phyloP scores from a whole-genome alignment of 2,888 invertebrate genomes.

The Campoletis raptor region DNA sequence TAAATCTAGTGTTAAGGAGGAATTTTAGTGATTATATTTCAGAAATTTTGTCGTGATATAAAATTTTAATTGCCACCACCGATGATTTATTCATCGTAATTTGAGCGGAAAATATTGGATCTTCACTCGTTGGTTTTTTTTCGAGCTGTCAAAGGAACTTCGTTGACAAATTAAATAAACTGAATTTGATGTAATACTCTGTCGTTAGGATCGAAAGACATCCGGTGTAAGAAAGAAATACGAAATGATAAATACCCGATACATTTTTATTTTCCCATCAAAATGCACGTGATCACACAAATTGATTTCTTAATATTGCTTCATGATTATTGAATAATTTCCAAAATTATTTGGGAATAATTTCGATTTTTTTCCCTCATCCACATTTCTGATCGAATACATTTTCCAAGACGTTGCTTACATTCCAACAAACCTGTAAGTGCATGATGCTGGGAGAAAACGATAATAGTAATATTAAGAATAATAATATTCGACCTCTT shows the following conservation, averaged over 20 bases:
- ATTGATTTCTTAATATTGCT: neutral
- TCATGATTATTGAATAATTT: no score
- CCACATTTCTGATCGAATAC: neutral
- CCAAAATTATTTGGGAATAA: no score
- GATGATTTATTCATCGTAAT: neutral
- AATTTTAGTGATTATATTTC: constrained; percentile 9
- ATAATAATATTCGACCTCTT: constrained; percentile 67
- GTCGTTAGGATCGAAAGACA: neutral
- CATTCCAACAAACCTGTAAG: neutral
- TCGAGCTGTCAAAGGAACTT: neutral
- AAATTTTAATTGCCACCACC: neutral
- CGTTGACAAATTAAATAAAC: neutral
- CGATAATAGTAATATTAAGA: constrained; percentile 28
- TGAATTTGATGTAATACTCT: neutral
- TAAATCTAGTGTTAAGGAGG: constrained; percentile 20
- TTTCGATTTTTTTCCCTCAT: neutral
- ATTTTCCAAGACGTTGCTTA: neutral
- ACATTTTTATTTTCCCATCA: neutral
- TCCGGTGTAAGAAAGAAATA: neutral
- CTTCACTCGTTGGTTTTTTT: neutral
- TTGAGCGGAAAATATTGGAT: neutral
- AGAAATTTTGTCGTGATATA: neutral
- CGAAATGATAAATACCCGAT: neutral
- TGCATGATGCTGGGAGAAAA: neutral
- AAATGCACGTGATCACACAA: neutral